phyloP scores from a whole-genome alignment of 2,888 invertebrate genomes.

The Leptopilina syphax region DNA sequence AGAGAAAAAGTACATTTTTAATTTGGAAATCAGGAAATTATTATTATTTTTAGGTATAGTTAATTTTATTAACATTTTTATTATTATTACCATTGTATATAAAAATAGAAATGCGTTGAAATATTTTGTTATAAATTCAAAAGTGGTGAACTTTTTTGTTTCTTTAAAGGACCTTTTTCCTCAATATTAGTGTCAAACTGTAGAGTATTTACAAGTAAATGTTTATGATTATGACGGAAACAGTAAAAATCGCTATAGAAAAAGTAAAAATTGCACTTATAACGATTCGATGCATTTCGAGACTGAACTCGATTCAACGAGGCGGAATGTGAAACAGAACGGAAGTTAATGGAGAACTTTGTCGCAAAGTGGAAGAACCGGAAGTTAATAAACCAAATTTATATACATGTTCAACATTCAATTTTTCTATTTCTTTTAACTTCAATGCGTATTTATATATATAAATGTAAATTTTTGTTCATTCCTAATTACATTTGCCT shows the following conservation, averaged over 20 bases:
- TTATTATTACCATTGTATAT: too few relatives aligned
- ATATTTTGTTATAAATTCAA: too few relatives aligned
- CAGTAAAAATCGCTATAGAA: neutral
- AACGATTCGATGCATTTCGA: conserved; percentile 45
- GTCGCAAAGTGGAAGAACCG: conserved; percentile 53
- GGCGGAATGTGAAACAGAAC: conserved; percentile 55
- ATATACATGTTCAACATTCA: conserved; percentile 51
- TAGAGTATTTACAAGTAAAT: conserved; percentile 16
- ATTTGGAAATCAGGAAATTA: too few relatives aligned
- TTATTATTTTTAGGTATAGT: too few relatives aligned
- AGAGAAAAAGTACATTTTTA: too few relatives aligned
- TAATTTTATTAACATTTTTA: too few relatives aligned
- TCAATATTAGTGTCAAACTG: neutral
- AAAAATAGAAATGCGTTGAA: too few relatives aligned
- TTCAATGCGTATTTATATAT: neutral
- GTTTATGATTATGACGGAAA: neutral
- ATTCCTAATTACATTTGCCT: neutral
- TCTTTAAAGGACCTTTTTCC: neutral
- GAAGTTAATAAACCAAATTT: conserved; percentile 71
- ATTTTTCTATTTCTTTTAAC: conserved; percentile 16
- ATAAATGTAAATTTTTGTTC: neutral
- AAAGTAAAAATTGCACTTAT: conserved; percentile 20
- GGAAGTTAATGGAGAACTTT: conserved; percentile 58
- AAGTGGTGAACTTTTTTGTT: too few relatives aligned
- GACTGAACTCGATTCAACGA: conserved; percentile 57